Base-by-base conservation (phyloP, 2,888 invertebrate species). In the Seira ritae region DNA sequence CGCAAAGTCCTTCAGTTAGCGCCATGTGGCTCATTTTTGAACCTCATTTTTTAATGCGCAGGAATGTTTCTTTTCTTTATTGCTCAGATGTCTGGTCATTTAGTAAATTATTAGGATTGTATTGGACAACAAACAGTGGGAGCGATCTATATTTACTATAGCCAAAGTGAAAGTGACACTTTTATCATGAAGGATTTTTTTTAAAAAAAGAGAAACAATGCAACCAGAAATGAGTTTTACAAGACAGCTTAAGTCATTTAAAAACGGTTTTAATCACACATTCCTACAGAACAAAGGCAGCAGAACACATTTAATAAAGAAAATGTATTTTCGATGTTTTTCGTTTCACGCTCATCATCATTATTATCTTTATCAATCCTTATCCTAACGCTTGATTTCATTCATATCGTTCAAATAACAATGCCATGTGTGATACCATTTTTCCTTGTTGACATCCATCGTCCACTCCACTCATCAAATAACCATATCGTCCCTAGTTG, bases 281-380 rank as follows among this genome's bases (percentile, higher is more conserved):
- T n/a, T n/a, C 55, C 55, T 8, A 17, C 55, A 55, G 55, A 55
- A 55, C 55, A 55, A 55, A 55, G 55, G 55, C 55, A 8, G 15
- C 55, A 55, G 17, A 55, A 55, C 2, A 12, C 1, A 8, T 55
- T 42, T 42, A 60, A 77, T 70, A 70, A 70, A 55, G 46, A 6
- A 78, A 78, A 71, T 78, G 71, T 24, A 65, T 22, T 78, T 77
- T 78, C 70, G 78, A 46, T 78, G 71, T 77, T 71, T 20, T 71
- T 78, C 65, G 65, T 42, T 23, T 71, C 46, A 50, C 66, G 24
- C 22, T 71, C 71, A n/a, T 60, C 71, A 60, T 6, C 71, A 60
- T 55, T 55, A 55, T 55, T 15, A 2, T 55, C 15, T 55, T 17
- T 15, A 55, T 55, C 55, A 8, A 55, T 12, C 17, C 55, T 42